Percentiles rank a stretch among this genome's conserved stretches.
Conservation (phyloP, 2,797 vertebrate species). For the Arnoldichthys spilopterus region DNA sequence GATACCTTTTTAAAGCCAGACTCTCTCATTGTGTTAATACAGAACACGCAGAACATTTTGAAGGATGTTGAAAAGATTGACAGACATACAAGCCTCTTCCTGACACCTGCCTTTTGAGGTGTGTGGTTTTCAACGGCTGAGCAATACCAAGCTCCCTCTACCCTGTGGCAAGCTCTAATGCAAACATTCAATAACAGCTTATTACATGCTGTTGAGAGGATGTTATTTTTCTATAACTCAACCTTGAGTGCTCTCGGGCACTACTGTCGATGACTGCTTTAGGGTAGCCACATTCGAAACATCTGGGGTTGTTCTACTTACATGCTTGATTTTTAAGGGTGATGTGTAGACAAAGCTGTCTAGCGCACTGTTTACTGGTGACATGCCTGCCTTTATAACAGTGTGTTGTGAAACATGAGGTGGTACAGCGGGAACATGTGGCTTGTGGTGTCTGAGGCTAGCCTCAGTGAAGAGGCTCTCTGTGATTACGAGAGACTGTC, state of each 20-base stretch:
- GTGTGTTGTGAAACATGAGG: constrained; percentile 1
- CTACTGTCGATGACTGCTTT: neutral
- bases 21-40: neutral
- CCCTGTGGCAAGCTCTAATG: constrained; percentile 1
- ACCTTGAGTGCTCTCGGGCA: constrained; percentile 3
- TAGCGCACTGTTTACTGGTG: neutral
- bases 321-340: neutral
- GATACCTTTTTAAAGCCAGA: neutral
- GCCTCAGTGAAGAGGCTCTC: constrained; percentile 17
- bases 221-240: constrained; percentile 26
- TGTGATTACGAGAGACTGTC: constrained; percentile 19
- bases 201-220: constrained; percentile 26
- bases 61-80: neutral
- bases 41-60: neutral
- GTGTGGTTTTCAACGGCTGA: constrained; percentile 16
- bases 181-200: constrained; percentile 20
- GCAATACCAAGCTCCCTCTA: neutral
- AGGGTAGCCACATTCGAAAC: neutral
- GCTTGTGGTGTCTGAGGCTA: constrained; percentile 28
- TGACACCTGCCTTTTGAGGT: constrained; percentile 20
- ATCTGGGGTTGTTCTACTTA: neutral
- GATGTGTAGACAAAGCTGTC: neutral
- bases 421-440: neutral
- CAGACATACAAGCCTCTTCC: neutral
- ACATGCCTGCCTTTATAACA: neutral